phyloP scores from a whole-genome alignment of 2,113 vertebrate species.

The Empidonax alnorum region DNA sequence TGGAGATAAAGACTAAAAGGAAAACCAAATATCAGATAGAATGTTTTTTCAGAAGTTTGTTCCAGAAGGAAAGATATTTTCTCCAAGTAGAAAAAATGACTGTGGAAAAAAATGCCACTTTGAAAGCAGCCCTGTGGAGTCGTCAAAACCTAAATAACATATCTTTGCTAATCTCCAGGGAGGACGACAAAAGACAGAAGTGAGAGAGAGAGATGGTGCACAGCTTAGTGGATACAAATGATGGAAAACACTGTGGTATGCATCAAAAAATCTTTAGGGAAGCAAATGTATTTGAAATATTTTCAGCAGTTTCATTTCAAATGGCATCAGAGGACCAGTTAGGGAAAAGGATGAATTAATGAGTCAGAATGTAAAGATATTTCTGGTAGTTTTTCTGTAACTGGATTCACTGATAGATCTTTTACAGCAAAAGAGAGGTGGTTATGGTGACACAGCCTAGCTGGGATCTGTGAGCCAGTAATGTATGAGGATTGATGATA shows the following conservation, averaged over 20 bases:
- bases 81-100: neutral
- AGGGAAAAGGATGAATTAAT: conserved; percentile 8
- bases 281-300: neutral
- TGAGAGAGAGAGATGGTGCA: neutral
- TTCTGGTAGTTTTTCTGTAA: neutral
- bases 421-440: neutral
- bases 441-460: neutral
- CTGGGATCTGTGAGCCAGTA: neutral
- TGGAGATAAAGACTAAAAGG: neutral
- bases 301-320: conserved; percentile 40
- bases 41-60: neutral
- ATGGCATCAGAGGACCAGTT: neutral
- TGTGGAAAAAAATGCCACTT: neutral
- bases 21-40: neutral
- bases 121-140: neutral
- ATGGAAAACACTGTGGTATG: neutral
- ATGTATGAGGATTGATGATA: neutral
- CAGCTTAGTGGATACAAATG: neutral
- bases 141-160: conserved; percentile 11
- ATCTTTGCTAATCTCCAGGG: neutral
- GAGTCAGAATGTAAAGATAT: neutral
- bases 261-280: conserved; percentile 19
- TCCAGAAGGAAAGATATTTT: neutral
- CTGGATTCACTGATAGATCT: neutral
- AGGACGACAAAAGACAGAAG: neutral